Evolutionary conservation across 2,797 vertebrate genomes (phyloP).

Genomic region (Lates japonicus): DNA sequence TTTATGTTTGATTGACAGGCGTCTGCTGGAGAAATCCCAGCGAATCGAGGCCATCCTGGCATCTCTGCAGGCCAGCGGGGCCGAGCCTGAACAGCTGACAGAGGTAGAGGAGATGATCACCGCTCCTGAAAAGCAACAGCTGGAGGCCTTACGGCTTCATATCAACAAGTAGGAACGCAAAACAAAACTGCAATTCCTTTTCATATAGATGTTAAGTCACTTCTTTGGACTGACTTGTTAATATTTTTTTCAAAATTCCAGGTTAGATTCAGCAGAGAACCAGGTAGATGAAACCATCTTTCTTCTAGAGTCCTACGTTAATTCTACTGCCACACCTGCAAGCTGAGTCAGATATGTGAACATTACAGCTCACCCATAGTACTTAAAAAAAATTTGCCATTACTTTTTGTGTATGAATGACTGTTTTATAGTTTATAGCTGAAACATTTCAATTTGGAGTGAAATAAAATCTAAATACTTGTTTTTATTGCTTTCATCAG

Average conservation of each 20-base stretch:
- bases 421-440: slow-evolving; percentile 56
- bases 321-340: slow-evolving; percentile 67
- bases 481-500: slow-evolving; percentile 28
- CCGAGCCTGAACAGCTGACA: slow-evolving; percentile 91
- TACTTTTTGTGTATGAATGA: slow-evolving; percentile 21
- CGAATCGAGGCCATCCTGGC: slow-evolving; percentile 95
- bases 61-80: slow-evolving; percentile 93
- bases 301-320: slow-evolving; percentile 91
- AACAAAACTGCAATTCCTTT: background rate
- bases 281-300: slow-evolving; percentile 98
- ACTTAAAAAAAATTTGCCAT: background rate
- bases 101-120: slow-evolving; percentile 99
- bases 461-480: slow-evolving; percentile 41
- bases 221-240: background rate
- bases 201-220: background rate
- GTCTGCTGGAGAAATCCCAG: slow-evolving; percentile 95
- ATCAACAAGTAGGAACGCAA: slow-evolving; percentile 91
- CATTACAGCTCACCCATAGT: background rate
- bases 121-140: slow-evolving; percentile 92
- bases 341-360: slow-evolving; percentile 54
- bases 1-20: slow-evolving; percentile 79
- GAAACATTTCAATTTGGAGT: slow-evolving; percentile 42
- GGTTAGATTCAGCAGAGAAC: slow-evolving; percentile 95
- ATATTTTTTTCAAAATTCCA: slow-evolving; percentile 59
- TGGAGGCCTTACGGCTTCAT: slow-evolving; percentile 90